Evolutionary conservation across 2,113 vertebrate genomes (phyloP).

Genomic region (Drymodes brunneopygia): DNA sequence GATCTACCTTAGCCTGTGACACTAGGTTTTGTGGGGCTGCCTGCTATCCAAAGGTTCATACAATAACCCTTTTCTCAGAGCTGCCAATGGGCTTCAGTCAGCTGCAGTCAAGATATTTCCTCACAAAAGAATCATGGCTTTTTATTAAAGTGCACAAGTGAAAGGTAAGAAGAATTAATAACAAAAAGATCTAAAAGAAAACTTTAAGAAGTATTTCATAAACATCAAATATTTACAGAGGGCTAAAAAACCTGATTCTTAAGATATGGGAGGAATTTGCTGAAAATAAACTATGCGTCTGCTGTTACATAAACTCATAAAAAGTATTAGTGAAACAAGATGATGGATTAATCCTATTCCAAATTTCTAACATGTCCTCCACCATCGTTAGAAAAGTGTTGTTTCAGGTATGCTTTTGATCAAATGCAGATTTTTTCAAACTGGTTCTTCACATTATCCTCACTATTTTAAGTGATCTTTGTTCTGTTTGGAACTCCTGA

Average conservation of each 20-base stretch:
- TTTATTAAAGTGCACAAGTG: neutral
- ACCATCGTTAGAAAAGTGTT: neutral
- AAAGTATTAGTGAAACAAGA: neutral
- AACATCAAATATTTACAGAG: neutral
- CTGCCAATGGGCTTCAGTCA: neutral
- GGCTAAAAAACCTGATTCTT: neutral
- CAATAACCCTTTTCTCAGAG: neutral
- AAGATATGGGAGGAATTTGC: neutral
- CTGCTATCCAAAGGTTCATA: neutral
- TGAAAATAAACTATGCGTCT: neutral
- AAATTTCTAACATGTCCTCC: neutral
- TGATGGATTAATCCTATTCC: neutral
- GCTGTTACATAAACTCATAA: neutral
- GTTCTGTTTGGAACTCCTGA: neutral
- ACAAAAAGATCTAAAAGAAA: neutral
- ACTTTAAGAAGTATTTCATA: neutral
- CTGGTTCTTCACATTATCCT: neutral
- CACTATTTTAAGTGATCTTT: neutral
- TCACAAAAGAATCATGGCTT: neutral
- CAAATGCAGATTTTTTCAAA: neutral
- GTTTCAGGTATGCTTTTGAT: neutral
- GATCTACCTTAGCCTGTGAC: neutral
- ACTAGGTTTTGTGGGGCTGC: neutral
- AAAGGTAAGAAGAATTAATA: neutral
- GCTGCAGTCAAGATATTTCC: neutral